Evolutionary conservation across 1,140 invertebrate species (phyloP).

Genomic region (Drosophila pseudoobscura): DNA sequence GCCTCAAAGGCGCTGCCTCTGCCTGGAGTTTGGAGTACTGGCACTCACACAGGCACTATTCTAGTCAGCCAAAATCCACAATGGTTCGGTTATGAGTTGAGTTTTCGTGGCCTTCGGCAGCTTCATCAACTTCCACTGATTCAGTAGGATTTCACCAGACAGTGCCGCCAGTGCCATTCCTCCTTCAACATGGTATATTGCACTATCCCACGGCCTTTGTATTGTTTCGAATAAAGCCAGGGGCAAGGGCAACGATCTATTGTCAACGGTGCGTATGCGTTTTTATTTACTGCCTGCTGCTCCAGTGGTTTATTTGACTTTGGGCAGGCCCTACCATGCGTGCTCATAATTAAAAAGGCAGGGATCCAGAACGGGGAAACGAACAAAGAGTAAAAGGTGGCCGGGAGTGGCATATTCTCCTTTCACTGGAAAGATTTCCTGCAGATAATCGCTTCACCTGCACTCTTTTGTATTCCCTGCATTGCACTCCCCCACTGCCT

Average conservation of each 20-base stretch:
- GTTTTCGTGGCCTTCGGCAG: conserved; percentile 33
- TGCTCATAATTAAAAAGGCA: not conserved
- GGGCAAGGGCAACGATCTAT: conserved; percentile 44
- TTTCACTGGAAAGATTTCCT: too few relatives aligned
- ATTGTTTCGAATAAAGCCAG: conserved; percentile 58
- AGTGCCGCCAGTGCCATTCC: not conserved
- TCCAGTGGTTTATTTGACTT: conserved; percentile 34
- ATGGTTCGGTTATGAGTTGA: conserved; percentile 28
- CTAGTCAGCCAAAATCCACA: conserved; percentile 20
- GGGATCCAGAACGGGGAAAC: not conserved
- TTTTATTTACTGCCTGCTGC: conserved; percentile 56
- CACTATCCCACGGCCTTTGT: conserved; percentile 36
- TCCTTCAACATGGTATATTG: conserved; percentile 22
- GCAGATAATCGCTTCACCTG: too few relatives aligned
- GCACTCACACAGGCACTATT: conserved; percentile 4
- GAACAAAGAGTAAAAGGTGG: not conserved
- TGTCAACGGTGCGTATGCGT: conserved; percentile 49
- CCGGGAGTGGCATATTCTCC: not conserved
- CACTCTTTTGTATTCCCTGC: not conserved
- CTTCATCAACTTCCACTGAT: conserved; percentile 48
- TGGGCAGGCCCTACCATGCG: not conserved
- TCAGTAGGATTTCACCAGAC: conserved; percentile 24
- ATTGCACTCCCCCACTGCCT: conserved; percentile 1
- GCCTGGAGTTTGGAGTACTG: not conserved
- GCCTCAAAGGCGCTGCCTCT: not conserved